Evolutionary conservation across 2,113 vertebrate genomes (phyloP), one percentile per base, ranked within the genome.

Genomic region (Pithys albifrons): DNA sequence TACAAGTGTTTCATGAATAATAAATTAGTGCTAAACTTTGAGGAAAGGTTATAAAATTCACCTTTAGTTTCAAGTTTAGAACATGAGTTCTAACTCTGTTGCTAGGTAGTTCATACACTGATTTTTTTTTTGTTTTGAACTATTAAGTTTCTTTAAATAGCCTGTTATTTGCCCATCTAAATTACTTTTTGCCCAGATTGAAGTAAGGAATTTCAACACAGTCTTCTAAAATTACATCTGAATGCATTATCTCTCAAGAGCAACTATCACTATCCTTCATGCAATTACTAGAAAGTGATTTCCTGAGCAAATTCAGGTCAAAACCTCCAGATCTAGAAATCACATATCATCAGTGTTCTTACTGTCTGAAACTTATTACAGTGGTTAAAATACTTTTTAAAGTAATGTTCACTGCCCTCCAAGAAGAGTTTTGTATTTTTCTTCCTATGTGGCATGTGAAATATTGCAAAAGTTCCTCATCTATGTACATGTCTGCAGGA

Each of bases 21-120:
- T 87, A 90, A 88, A 83, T 84, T 88, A 95, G 37, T 72, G 29
- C 6, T 91, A 81, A 94, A 93, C 39, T 95, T 86, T 70, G 70
- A 92, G 35, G 12, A 69, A 96, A 94, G 79, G 22, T 80, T 91
- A 79, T 80, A 96, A 94, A 96, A 93, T 89, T 43, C 25, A 86
- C 46, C 12, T 94, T 93, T 96, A 72, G 65, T 91, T 96, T 43
- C 46, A 94, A 94, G 92, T 81, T 90, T 86, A 70, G 61, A 77
- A 31, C 18, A 72, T 96, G 93, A 90, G 33, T 48, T 75, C 46
- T 45, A 52, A 12, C 48, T 95, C 83, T 93, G 48, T 9, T 73
- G 70, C 80, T 91, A 93, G 79, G 55, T 88, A 46, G 51, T 81
- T 9, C 16, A 81, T 83, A 72, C 79, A 64, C 58, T 75, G 72